A percentile compares a stretch with the other conserved stretches of the same genome.
Conservation (phyloP, 2,113 vertebrate genomes). For the Microcebus griseorufus region DNA sequence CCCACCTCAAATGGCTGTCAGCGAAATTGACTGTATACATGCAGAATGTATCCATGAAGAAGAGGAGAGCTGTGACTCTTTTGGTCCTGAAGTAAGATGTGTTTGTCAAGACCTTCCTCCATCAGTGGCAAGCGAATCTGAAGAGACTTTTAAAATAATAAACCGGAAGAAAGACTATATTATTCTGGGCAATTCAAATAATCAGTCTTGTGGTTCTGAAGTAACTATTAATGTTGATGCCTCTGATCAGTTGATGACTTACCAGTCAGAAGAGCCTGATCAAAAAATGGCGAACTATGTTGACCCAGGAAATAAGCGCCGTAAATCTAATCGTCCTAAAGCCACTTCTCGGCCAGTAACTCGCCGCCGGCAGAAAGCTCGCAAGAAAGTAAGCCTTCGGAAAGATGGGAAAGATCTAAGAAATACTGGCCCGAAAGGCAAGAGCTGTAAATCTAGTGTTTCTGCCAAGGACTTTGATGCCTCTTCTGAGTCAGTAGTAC, state of each 20-base stretch:
- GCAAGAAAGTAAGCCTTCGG: slow-evolving; percentile 75
- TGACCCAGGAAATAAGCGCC: slow-evolving; percentile 84
- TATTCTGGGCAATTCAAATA: slow-evolving; percentile 81
- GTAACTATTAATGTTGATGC: slow-evolving; percentile 44
- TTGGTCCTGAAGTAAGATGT: slow-evolving; percentile 81
- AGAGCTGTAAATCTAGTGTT: slow-evolving; percentile 83
- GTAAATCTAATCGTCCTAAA: slow-evolving; percentile 82
- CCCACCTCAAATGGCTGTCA: slow-evolving; percentile 76
- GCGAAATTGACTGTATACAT: slow-evolving; percentile 85
- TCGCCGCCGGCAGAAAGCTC: slow-evolving; percentile 71
- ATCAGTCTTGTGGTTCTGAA: slow-evolving; percentile 81
- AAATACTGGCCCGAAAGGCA: slow-evolving; percentile 83
- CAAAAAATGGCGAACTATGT: slow-evolving; percentile 83
- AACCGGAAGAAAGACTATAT: slow-evolving; percentile 87
- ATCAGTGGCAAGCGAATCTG: slow-evolving; percentile 76
- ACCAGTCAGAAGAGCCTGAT: slow-evolving; percentile 72
- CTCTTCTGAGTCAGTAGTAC: slow-evolving; percentile 77
- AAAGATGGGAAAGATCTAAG: slow-evolving; percentile 78
- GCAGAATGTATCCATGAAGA: slow-evolving; percentile 85
- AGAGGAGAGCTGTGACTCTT: slow-evolving; percentile 86
- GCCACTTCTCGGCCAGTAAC: slow-evolving; percentile 67
- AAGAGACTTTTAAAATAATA: slow-evolving; percentile 83
- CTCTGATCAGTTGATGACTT: slow-evolving; percentile 74
- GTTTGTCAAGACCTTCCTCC: slow-evolving; percentile 63
- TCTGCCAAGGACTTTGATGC: slow-evolving; percentile 85